phyloP scores from a whole-genome alignment of 2,888 invertebrate genomes.

The Altica lythri region DNA sequence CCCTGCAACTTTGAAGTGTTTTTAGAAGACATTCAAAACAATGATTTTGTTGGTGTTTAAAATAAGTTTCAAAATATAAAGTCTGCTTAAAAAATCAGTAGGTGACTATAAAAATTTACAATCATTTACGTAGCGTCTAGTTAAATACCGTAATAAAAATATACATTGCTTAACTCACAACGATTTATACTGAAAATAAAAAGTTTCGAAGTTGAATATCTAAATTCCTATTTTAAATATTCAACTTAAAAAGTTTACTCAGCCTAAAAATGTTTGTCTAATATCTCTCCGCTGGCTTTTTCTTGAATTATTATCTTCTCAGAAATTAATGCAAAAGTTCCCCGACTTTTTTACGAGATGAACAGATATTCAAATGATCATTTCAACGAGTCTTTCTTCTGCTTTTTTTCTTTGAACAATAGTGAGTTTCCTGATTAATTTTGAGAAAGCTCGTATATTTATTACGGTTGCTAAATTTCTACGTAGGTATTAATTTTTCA shows the following conservation, averaged over 20 bases:
- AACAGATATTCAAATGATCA: conserved; percentile 27
- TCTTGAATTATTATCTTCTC: conserved; percentile 22
- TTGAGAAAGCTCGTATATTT: conserved; percentile 7
- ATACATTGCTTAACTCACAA: no score
- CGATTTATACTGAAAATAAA: no score
- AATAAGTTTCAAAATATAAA: no score
- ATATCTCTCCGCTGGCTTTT: conserved; percentile 10
- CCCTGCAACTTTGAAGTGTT: no score
- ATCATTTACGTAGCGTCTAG: no score
- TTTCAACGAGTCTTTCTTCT: conserved; percentile 14
- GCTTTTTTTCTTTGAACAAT: conserved; percentile 4
- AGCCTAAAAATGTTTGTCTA: conserved; percentile 8
- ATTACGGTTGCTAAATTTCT: conserved; percentile 7
- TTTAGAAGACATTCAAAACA: no score
- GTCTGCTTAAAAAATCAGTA: no score
- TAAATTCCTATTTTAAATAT: no score
- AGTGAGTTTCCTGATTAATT: conserved; percentile 15
- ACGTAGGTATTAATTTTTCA: conserved; percentile 1
- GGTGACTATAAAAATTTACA: no score
- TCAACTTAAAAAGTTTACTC: conserved; percentile 7
- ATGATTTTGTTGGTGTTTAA: no score
- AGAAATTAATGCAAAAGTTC: conserved; percentile 27
- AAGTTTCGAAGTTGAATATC: no score
- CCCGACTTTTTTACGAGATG: conserved; percentile 18
- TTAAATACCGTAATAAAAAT: no score